These are phyloP conservation scores for Camelus dromedarius DNA, from an alignment of 2,113 vertebrate species.

Conservation along the genomic window DNA sequence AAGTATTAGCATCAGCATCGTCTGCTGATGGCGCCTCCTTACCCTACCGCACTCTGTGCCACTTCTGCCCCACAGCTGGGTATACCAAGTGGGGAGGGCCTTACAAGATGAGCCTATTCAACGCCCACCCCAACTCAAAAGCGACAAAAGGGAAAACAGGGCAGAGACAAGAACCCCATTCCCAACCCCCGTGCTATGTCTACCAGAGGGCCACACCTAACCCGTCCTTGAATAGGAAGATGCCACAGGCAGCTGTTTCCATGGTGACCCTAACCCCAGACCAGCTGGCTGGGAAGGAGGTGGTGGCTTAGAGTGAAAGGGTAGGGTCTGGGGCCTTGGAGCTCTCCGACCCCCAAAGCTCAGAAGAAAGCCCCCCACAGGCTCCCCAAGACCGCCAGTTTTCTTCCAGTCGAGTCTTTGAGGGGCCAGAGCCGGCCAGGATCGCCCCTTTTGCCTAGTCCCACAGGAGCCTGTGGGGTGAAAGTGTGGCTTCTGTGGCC, in stretches of 20 bases:
- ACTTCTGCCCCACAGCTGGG: not conserved
- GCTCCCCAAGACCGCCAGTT: not conserved
- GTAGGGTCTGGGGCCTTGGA: not conserved
- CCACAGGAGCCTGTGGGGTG: conserved; percentile 55
- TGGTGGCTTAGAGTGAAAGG: not conserved
- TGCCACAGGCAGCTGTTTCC: not conserved
- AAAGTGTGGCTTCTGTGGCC: conserved; percentile 54
- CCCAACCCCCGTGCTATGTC: not conserved
- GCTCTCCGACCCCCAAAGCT: not conserved
- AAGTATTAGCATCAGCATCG: not conserved
- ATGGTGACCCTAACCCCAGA: not conserved
- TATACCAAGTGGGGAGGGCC: not conserved
- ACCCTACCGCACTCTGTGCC: not conserved
- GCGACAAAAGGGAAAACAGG: not conserved
- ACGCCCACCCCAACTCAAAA: not conserved
- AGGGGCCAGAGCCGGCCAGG: conserved; percentile 40
- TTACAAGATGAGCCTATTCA: not conserved
- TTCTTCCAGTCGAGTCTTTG: not conserved
- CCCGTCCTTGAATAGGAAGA: not conserved
- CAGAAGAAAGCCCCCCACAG: not conserved
- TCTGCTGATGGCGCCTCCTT: not conserved
- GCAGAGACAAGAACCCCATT: not conserved
- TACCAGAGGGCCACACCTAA: not conserved
- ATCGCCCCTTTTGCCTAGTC: conserved; percentile 11
- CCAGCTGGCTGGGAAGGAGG: not conserved